phyloP scores from a whole-genome alignment of 2,113 vertebrate genomes.

The Eonycteris spelaea region DNA sequence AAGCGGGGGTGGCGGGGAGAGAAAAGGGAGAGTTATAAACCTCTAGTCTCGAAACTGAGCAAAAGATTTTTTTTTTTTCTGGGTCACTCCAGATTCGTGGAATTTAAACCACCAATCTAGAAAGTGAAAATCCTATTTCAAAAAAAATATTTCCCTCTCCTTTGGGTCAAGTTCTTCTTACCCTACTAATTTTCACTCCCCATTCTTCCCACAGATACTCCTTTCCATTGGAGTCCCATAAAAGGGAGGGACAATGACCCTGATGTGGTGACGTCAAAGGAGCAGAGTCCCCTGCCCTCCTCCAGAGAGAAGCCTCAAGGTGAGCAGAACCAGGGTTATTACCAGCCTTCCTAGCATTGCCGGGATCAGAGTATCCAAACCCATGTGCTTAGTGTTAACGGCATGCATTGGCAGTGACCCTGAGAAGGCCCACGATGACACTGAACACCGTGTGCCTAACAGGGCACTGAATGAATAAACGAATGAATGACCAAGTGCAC shows the following conservation, averaged over 20 bases:
- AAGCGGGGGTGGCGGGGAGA: neutral
- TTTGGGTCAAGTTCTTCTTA: neutral
- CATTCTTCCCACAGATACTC: neutral
- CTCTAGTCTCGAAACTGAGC: neutral
- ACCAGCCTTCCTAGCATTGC: neutral
- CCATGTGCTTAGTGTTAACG: neutral
- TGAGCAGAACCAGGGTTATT: accelerated
- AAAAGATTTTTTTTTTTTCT: neutral
- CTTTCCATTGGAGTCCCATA: neutral
- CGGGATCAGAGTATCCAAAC: neutral
- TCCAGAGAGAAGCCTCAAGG: too few species aligned
- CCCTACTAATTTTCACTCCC: neutral
- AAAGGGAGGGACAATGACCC: neutral
- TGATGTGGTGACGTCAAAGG: neutral
- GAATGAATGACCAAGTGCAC: neutral
- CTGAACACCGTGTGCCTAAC: neutral
- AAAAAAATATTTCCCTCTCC: neutral
- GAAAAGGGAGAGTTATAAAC: neutral
- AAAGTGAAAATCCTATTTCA: neutral
- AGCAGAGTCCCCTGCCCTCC: neutral
- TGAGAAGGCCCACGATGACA: too few species aligned
- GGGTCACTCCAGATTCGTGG: neutral
- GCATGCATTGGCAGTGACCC: neutral
- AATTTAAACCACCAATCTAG: neutral
- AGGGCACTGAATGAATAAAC: neutral